phyloP scores from a whole-genome alignment of 2,888 invertebrate genomes.

The Calameuta pallipes region DNA sequence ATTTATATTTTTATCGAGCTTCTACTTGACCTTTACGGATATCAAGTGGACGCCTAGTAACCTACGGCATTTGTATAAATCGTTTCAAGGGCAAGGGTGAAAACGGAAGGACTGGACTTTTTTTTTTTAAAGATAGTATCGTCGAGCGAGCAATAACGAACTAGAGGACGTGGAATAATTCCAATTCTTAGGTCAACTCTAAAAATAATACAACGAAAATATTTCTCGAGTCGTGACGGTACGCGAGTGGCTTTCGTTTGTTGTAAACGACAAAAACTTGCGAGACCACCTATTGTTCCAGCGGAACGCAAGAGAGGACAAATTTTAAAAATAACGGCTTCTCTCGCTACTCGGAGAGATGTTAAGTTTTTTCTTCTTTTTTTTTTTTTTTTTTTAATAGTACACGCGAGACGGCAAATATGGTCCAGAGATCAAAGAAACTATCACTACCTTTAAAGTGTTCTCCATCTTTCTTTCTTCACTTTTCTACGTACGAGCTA shows the following conservation, averaged over 20 bases:
- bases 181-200: background rate
- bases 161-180: background rate
- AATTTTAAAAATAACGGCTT: background rate
- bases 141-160: background rate
- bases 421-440: constrained; percentile 51
- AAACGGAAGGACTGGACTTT: background rate
- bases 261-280: background rate
- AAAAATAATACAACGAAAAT: background rate
- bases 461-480: constrained; percentile 24
- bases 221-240: background rate
- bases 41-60: background rate
- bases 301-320: background rate
- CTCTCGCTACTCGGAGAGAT: background rate
- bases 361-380: background rate
- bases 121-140: background rate
- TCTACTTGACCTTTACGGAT: background rate
- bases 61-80: background rate
- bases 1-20: background rate
- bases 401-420: constrained; percentile 18
- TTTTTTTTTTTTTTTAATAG: background rate
- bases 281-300: background rate
- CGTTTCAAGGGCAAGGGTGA: background rate
- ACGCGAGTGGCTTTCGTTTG: background rate
- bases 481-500: constrained; percentile 12
- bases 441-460: constrained; percentile 32